Evolutionary conservation across 1,140 invertebrate species (phyloP), one percentile per base, ranked within the genome.

Genomic region (Calephelis virginiensis): DNA sequence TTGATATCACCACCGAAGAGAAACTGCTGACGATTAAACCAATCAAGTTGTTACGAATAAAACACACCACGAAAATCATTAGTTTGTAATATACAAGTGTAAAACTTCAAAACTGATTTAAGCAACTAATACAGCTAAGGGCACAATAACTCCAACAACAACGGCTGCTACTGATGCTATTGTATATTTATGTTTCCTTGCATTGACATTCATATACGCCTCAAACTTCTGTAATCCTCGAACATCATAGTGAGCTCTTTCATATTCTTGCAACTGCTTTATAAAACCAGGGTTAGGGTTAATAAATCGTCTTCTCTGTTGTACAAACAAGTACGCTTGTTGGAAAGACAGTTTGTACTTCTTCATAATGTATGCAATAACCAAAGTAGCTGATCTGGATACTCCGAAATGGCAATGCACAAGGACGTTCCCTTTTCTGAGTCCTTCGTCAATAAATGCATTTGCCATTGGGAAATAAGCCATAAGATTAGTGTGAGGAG

Each of bases 251-350:
- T 85, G 84, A 61, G 84, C 38, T 45, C 73, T 71, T 12, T 89
- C 68, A 67, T 87, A 91, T 80, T 99, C 97, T 47, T 97, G 91
- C 74, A 99, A 92, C 89, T 99, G 98, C 9, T 96, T 97, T 95
- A 99, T 98, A 91, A 99, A 99, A 84, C 99, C 99, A 59, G 99
- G 94, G 91, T 99, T 98, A 0, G 98, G 98, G 60, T 97, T 98
- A 75, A 99, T 98, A 84, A 99, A 98, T 40, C 95, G 94, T 61
- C 98, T 93, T 59, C 95, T 95, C 59, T 93, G 93, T 83, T 98
- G 97, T 47, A 99, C 97, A 78, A 95, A 94, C 74, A 96, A 95
- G 92, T 97, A 98, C 5, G 97, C 97, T 76, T 98, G 97, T 38
- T 97, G 93, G 93, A 98, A 96, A n/a, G 94, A 94, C 81, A 98